phyloP scores from a whole-genome alignment of 1,140 invertebrate genomes.

The Drosophila funebris region DNA sequence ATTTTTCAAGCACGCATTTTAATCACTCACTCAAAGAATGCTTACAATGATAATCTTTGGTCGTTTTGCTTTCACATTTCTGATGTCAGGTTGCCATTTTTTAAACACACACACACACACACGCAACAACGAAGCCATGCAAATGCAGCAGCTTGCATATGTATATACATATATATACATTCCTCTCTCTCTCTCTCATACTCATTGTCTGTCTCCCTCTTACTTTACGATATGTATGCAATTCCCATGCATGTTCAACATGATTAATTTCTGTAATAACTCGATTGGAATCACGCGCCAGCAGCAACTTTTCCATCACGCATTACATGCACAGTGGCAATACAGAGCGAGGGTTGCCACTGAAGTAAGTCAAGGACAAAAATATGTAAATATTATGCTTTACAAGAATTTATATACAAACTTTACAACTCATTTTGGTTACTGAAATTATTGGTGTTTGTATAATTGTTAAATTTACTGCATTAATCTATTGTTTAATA shows the following conservation, averaged over 20 bases:
- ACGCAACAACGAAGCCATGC: conserved; percentile 12
- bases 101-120: conserved; percentile 22
- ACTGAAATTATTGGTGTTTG: too few species aligned
- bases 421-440: too few species aligned
- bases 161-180: conserved; percentile 11
- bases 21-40: conserved; percentile 80
- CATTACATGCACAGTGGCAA: conserved; percentile 61
- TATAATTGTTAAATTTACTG: too few species aligned
- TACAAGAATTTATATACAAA: too few species aligned
- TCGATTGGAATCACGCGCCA: conserved; percentile 82
- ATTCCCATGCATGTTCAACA: conserved; percentile 77
- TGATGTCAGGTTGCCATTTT: conserved; percentile 38
- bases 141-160: conserved; percentile 38
- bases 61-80: conserved; percentile 18
- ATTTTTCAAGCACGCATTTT: conserved; percentile 65
- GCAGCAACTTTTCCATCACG: conserved; percentile 79
- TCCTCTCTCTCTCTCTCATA: background rate
- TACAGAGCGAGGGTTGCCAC: conserved; percentile 10
- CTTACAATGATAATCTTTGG: conserved; percentile 75
- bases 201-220: conserved; percentile 1
- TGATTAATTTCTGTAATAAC: conserved; percentile 83
- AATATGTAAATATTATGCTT: too few species aligned
- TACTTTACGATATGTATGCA: conserved; percentile 38
- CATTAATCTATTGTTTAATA: too few species aligned
- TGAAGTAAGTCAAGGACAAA: background rate